phyloP scores from a whole-genome alignment of 92 coral and sea anemone species.

The Meandrina meandrites region DNA sequence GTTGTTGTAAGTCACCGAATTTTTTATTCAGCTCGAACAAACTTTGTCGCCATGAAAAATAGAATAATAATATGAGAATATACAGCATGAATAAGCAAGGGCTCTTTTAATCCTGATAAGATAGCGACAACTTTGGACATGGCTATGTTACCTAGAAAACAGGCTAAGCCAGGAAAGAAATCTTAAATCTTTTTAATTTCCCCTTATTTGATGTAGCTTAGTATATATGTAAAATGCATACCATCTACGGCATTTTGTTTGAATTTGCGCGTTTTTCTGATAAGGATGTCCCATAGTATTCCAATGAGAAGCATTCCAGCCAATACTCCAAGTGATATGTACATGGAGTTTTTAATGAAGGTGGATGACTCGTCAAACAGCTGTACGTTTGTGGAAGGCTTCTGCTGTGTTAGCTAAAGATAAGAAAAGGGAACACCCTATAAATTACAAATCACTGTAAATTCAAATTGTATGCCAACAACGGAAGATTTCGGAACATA shows the following conservation, averaged over 20 bases:
- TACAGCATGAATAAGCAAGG: too few relatives aligned
- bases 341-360: neutral
- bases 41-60: too few relatives aligned
- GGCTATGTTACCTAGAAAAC: neutral
- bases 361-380: constrained; percentile 15
- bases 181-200: neutral
- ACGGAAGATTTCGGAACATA: too few relatives aligned
- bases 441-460: neutral
- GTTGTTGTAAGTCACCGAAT: too few relatives aligned
- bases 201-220: neutral
- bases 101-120: too few relatives aligned
- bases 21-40: too few relatives aligned
- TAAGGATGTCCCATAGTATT: neutral
- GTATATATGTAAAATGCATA: neutral
- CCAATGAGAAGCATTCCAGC: constrained; percentile 14
- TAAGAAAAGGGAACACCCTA: neutral
- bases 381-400: neutral
- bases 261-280: neutral
- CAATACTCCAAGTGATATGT: constrained; percentile 23
- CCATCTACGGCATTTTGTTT: neutral
- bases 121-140: too few relatives aligned
- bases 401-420: constrained; percentile 9
- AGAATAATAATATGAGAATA: too few relatives aligned
- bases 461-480: neutral
- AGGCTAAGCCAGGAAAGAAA: too few relatives aligned